These are phyloP conservation scores for Pelecanus crispus DNA, from an alignment of 2,113 vertebrate genomes.

Conservation along the genomic window DNA sequence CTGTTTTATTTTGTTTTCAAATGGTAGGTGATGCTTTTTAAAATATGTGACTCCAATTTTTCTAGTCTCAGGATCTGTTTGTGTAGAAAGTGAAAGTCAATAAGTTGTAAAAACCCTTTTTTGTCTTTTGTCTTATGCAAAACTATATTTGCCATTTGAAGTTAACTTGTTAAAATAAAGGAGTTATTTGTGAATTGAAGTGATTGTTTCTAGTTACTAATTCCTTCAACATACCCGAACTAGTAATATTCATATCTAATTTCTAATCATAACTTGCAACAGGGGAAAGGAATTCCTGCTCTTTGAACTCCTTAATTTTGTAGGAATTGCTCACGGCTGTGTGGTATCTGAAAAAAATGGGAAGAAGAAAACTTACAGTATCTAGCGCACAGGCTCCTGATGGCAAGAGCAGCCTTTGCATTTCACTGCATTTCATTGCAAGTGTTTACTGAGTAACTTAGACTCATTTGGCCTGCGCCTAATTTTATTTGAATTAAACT, in stretches of 20 bases:
- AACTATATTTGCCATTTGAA: not conserved
- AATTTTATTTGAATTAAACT: not conserved
- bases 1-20: not conserved
- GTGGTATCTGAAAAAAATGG: not conserved
- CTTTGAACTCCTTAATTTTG: not conserved
- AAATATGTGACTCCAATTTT: not conserved
- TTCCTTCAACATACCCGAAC: not conserved
- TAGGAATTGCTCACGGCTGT: not conserved
- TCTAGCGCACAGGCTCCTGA: not conserved
- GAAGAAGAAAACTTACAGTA: not conserved
- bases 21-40: not conserved
- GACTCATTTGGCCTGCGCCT: too few relatives aligned
- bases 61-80: not conserved
- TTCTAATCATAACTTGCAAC: not conserved
- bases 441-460: not conserved
- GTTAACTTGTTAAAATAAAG: not conserved
- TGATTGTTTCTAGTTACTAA: not conserved
- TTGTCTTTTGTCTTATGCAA: not conserved
- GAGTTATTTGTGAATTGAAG: not conserved
- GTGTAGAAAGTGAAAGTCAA: not conserved
- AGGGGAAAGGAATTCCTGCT: not conserved
- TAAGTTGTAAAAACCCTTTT: not conserved
- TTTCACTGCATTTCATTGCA: not conserved
- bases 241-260: not conserved
- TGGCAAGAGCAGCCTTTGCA: not conserved